phyloP scores from a whole-genome alignment of 2,113 vertebrate genomes.

The Falco punctatus region DNA sequence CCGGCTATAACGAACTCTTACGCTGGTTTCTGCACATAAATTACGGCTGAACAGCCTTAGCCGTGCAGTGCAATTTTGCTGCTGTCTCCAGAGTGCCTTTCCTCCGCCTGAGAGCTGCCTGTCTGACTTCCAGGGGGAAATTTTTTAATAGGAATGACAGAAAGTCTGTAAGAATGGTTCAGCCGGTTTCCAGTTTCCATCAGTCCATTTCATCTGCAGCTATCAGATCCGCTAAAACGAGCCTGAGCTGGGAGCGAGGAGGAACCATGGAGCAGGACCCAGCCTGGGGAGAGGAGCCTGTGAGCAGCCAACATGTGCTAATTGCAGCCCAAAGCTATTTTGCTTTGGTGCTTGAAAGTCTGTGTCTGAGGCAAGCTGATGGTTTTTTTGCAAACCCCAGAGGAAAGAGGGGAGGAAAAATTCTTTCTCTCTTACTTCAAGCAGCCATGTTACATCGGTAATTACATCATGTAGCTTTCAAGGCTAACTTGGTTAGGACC shows the following conservation, averaged over 20 bases:
- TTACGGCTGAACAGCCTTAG: not conserved
- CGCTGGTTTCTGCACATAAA: not conserved
- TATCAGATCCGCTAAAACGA: constrained; percentile 14
- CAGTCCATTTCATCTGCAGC: constrained; percentile 19
- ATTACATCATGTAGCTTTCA: constrained; percentile 57
- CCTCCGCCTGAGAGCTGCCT: not conserved
- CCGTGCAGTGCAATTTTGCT: not conserved
- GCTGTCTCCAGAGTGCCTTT: not conserved
- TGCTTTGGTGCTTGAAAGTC: not conserved
- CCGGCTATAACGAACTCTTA: too few relatives aligned
- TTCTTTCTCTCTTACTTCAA: not conserved
- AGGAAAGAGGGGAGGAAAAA: not conserved
- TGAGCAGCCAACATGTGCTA: not conserved
- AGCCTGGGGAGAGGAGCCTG: not conserved
- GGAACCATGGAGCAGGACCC: not conserved
- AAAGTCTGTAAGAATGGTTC: not conserved
- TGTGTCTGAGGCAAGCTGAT: not conserved
- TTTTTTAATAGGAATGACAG: not conserved
- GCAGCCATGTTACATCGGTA: not conserved
- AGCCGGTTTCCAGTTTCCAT: not conserved
- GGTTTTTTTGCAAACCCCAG: not conserved
- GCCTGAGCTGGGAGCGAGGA: constrained; percentile 1
- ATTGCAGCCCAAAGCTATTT: not conserved
- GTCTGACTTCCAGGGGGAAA: fast-evolving
- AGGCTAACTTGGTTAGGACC: constrained; percentile 36